These are phyloP conservation scores for Bombus pyrosoma DNA, from an alignment of 1,140 invertebrate species.

Conservation along the genomic window DNA sequence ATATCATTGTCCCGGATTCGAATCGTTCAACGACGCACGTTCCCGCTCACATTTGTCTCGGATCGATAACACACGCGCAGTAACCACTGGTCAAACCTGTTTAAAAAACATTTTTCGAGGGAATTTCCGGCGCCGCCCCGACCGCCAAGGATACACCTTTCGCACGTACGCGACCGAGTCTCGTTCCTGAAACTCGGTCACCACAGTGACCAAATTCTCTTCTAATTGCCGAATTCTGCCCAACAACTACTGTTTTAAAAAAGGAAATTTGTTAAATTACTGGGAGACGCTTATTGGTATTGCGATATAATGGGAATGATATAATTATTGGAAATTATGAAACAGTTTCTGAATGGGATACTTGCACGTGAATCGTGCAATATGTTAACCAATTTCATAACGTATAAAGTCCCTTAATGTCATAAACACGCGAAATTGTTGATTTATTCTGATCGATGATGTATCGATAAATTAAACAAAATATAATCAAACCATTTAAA, in stretches of 20 bases:
- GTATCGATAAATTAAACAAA: too few relatives aligned
- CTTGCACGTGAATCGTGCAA: too few relatives aligned
- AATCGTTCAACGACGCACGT: slow-evolving; percentile 16
- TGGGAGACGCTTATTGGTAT: too few relatives aligned
- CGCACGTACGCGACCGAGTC: neutral
- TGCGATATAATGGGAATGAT: too few relatives aligned
- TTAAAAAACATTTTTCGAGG: slow-evolving; percentile 52
- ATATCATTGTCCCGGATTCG: slow-evolving; percentile 61
- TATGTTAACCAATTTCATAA: neutral
- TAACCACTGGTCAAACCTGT: slow-evolving; percentile 55
- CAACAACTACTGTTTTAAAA: too few relatives aligned
- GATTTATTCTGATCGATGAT: too few relatives aligned
- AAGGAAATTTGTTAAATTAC: too few relatives aligned
- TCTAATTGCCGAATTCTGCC: neutral
- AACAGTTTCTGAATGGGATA: too few relatives aligned
- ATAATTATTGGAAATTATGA: too few relatives aligned
- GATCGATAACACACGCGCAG: slow-evolving; percentile 20
- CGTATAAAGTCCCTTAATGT: neutral
- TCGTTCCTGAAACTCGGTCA: slow-evolving; percentile 3
- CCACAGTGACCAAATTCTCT: neutral
- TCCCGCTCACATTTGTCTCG: slow-evolving; percentile 4
- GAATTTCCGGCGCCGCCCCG: slow-evolving; percentile 63
- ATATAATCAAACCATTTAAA: too few relatives aligned
- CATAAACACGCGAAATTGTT: neutral
- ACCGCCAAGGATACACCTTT: slow-evolving; percentile 54